Percentiles rank a stretch among this genome's conserved stretches.
Conservation (phyloP, 2,113 vertebrate species). For the Hydrolagus affinis region DNA sequence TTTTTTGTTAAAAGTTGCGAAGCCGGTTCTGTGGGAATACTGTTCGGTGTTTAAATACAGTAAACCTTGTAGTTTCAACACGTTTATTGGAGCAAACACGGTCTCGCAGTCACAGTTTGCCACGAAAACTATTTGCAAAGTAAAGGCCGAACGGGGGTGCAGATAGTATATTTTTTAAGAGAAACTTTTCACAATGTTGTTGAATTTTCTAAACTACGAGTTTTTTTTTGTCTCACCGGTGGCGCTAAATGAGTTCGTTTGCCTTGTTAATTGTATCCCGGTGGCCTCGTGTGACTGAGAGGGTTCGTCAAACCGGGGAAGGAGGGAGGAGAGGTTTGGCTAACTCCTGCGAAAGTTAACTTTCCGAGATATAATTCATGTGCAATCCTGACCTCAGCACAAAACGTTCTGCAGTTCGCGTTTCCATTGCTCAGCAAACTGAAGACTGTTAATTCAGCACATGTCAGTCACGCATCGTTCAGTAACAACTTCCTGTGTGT, state of each 20-base stretch:
- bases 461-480: neutral
- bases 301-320: neutral
- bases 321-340: neutral
- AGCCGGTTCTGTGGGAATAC: neutral
- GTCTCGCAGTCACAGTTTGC: too few relatives aligned
- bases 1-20: neutral
- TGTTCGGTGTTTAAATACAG: too few relatives aligned
- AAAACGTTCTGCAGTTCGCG: neutral
- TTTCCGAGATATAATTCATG: neutral
- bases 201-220: too few relatives aligned
- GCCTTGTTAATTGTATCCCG: too few relatives aligned
- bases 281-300: neutral
- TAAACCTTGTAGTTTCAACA: neutral
- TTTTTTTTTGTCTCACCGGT: neutral
- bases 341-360: neutral
- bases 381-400: neutral
- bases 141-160: too few relatives aligned
- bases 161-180: too few relatives aligned
- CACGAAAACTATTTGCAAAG: neutral
- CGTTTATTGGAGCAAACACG: neutral
- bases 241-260: neutral
- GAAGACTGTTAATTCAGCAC: neutral
- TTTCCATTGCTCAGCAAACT: conserved; percentile 6
- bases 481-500: neutral
- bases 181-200: too few relatives aligned